phyloP scores from a whole-genome alignment of 2,113 vertebrate species.

The Myodes glareolus region DNA sequence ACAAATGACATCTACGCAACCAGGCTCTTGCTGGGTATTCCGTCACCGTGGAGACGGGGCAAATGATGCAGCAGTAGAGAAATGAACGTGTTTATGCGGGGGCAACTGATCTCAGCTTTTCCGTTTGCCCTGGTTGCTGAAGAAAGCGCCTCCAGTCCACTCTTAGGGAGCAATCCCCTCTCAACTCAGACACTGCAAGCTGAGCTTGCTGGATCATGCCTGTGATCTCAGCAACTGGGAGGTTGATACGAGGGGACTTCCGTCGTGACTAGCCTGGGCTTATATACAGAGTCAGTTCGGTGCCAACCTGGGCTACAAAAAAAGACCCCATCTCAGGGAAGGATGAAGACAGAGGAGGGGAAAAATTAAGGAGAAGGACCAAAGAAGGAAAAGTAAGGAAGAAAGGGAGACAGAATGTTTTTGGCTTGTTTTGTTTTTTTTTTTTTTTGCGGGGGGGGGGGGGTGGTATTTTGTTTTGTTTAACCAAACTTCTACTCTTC shows the following conservation, averaged over 20 bases:
- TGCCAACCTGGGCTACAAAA: neutral
- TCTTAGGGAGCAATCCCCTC: slow-evolving; percentile 1
- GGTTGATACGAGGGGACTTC: neutral
- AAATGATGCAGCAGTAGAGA: neutral
- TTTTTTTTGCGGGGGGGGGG: neutral
- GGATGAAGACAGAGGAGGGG: neutral
- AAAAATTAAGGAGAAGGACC: neutral
- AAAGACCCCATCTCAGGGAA: neutral
- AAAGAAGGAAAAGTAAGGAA: no score
- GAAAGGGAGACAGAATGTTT: neutral
- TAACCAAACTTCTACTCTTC: neutral
- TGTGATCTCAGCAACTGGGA: neutral
- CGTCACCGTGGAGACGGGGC: neutral
- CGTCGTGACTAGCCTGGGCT: neutral
- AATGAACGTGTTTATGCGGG: neutral
- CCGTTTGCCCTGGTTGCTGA: neutral
- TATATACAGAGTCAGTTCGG: neutral
- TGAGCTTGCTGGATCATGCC: neutral
- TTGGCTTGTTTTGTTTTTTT: neutral
- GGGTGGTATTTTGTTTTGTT: neutral
- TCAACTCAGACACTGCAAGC: neutral
- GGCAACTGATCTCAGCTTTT: neutral
- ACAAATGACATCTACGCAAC: neutral
- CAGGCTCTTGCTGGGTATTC: neutral
- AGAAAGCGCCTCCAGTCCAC: neutral